phyloP scores from a whole-genome alignment of 2,888 invertebrate species.

The Parelbella ahira region DNA sequence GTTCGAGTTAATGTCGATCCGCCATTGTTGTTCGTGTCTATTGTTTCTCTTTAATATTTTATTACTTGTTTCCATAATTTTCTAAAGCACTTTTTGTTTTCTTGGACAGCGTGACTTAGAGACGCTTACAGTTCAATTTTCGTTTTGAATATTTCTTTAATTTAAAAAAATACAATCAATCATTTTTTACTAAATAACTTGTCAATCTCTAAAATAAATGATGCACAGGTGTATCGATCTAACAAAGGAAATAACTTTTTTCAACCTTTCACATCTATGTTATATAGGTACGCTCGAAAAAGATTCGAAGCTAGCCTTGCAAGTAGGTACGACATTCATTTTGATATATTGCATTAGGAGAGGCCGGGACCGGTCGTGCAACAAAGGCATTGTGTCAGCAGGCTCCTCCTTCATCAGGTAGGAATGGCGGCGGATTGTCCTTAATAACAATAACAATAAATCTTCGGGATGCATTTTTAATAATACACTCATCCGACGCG shows the following conservation, averaged over 20 bases:
- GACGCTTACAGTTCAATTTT: too few species aligned
- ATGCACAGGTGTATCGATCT: too few species aligned
- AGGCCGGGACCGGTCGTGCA: not conserved
- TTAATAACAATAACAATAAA: constrained; percentile 13
- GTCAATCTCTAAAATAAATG: too few species aligned
- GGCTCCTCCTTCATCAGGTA: constrained; percentile 19
- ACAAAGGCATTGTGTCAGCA: constrained; percentile 5
- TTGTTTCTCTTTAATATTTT: constrained; percentile 62
- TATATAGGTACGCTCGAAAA: not conserved
- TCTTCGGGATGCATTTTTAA: constrained; percentile 18
- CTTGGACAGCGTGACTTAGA: too few species aligned
- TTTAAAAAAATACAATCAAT: not conserved
- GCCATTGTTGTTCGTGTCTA: constrained; percentile 56
- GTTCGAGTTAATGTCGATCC: constrained; percentile 52
- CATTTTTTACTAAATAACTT: too few species aligned
- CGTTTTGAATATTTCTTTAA: too few species aligned
- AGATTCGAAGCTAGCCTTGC: constrained; percentile 6
- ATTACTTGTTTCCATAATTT: constrained; percentile 67
- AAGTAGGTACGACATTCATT: not conserved
- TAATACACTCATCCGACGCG: constrained; percentile 18
- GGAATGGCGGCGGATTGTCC: constrained; percentile 4
- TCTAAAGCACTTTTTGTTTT: constrained; percentile 55
- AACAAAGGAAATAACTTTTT: too few species aligned
- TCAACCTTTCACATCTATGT: too few species aligned
- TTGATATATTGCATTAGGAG: constrained; percentile 18